These are phyloP conservation scores for Heptranchias perlo DNA, from an alignment of 2,113 vertebrate species.

Conservation along the genomic window DNA sequence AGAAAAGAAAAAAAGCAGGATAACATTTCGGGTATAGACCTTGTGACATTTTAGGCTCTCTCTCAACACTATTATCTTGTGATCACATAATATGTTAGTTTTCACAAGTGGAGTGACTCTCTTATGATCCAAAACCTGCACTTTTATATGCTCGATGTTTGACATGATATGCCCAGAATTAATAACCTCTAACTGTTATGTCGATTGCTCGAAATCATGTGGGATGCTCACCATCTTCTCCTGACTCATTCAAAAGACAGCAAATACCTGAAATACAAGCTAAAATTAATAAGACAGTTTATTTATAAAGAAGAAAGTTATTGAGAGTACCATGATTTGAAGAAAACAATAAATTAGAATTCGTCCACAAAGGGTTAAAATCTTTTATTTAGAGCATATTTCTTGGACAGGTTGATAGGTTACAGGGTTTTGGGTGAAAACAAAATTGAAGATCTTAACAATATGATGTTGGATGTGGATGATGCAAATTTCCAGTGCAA, in stretches of 20 bases:
- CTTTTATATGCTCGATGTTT: background rate
- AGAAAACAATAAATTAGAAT: background rate
- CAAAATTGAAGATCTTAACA: background rate
- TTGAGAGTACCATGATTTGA: background rate
- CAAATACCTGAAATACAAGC: too few relatives aligned
- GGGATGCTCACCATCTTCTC: background rate
- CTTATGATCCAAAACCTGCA: background rate
- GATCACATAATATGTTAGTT: background rate
- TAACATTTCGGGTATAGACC: background rate
- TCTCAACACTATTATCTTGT: background rate
- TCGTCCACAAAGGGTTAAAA: background rate
- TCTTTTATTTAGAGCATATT: background rate
- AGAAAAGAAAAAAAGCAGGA: background rate
- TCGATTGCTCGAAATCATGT: background rate
- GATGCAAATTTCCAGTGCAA: background rate
- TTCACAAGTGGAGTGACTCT: background rate
- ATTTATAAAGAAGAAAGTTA: background rate
- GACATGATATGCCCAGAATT: background rate
- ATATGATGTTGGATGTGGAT: background rate
- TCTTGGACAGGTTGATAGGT: background rate
- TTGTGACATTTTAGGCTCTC: background rate
- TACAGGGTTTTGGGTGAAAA: background rate
- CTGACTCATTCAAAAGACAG: too few relatives aligned
- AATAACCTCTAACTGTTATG: background rate
- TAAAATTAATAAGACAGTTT: background rate